A percentile compares a stretch with the other conserved stretches of the same genome.
Evolutionary conservation across 2,888 invertebrate genomes (phyloP).

Genomic region (Lepidocyrtoides sp.): DNA sequence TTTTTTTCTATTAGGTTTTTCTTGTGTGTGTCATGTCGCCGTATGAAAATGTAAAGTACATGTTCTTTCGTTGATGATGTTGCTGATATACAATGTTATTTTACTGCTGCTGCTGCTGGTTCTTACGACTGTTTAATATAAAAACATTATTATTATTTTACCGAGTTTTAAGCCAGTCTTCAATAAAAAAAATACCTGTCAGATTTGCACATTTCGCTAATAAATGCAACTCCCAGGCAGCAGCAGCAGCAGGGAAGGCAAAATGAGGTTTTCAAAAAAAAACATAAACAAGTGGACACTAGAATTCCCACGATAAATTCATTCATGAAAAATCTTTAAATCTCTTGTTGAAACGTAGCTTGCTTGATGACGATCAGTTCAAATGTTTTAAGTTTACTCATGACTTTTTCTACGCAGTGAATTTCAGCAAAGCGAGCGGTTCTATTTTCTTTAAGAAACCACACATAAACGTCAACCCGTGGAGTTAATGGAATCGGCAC

Average conservation of each 20-base stretch:
- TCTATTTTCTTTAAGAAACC: background rate
- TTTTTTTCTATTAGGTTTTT: background rate
- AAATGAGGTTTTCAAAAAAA: background rate
- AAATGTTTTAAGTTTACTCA: background rate
- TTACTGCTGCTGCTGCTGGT: background rate
- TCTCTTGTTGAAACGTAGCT: background rate
- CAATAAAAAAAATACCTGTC: conserved; percentile 65
- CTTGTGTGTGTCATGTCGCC: background rate
- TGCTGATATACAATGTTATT: background rate
- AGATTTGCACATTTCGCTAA: conserved; percentile 77
- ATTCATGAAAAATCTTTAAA: conserved; percentile 60
- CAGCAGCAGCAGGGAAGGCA: background rate
- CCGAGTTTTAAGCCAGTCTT: background rate
- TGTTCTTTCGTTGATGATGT: background rate
- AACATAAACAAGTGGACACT: conserved; percentile 67
- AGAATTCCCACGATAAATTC: conserved; percentile 77
- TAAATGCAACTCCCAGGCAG: conserved; percentile 61
- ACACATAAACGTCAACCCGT: background rate
- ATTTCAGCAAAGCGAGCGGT: background rate
- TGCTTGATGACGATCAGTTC: background rate
- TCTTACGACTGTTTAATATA: background rate
- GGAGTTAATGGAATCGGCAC: conserved; percentile 50
- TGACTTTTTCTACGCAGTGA: background rate
- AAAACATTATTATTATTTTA: background rate
- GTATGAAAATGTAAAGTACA: background rate